Evolutionary conservation across 2,113 vertebrate species (phyloP).

Genomic region (Seriola dumerili): DNA sequence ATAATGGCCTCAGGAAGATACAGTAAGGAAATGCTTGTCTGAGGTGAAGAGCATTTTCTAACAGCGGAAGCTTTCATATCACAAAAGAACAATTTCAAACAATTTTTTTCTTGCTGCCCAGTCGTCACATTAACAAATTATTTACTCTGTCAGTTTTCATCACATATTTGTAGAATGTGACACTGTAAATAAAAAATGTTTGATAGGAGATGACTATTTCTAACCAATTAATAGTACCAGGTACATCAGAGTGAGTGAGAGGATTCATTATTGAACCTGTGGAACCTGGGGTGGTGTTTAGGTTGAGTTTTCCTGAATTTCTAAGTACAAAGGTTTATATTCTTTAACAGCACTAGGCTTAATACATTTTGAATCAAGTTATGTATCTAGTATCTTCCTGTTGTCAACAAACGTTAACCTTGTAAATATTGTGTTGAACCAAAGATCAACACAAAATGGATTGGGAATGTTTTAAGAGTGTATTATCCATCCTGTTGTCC

Average conservation of each 20-base stretch:
- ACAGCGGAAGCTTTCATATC: neutral
- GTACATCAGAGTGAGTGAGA: neutral
- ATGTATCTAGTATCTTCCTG: neutral
- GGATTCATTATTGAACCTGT: neutral
- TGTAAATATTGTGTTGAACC: neutral
- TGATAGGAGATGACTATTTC: neutral
- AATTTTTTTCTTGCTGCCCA: no score
- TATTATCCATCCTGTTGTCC: neutral
- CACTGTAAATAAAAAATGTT: constrained; percentile 1
- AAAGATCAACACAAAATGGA: neutral
- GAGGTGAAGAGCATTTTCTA: neutral
- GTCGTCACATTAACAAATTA: no score
- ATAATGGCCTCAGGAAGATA: neutral
- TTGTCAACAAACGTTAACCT: neutral
- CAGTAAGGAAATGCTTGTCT: neutral
- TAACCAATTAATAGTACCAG: neutral
- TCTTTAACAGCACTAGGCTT: neutral
- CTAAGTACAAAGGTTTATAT: neutral
- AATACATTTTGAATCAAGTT: neutral
- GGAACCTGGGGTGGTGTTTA: neutral
- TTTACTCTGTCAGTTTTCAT: no score
- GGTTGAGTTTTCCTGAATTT: neutral
- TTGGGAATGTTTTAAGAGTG: neutral
- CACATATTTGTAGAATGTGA: neutral
- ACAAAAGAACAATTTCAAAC: no score